Conservation (phyloP, 1,140 invertebrate species). For the Pissodes strobi region DNA sequence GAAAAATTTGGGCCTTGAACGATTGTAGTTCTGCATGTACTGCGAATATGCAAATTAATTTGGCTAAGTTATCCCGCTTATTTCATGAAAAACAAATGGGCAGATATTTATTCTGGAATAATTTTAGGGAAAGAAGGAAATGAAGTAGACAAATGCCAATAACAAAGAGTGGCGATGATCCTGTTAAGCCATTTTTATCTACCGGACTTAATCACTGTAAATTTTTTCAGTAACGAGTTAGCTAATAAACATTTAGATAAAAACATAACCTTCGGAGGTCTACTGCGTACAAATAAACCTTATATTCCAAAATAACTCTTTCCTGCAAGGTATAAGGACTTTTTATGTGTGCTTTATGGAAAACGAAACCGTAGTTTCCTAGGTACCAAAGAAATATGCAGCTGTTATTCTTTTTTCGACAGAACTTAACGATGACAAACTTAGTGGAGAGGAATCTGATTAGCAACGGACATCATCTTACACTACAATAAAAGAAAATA, state of each 20-base stretch:
- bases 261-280: constrained; percentile 1
- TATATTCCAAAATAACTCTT: constrained; percentile 46
- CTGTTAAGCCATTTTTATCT: neutral
- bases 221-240: neutral
- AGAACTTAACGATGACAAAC: no score
- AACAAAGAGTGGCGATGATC: neutral
- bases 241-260: neutral
- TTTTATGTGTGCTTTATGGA: no score
- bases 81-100: no score
- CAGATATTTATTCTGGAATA: no score
- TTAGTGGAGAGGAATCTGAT: no score
- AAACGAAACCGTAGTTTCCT: no score
- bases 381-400: no score
- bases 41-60: neutral
- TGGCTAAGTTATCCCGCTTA: neutral
- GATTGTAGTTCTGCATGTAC: constrained; percentile 48
- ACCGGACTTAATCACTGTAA: neutral
- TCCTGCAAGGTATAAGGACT: constrained; percentile 32
- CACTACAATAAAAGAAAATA: no score
- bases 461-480: no score
- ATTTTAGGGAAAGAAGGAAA: neutral
- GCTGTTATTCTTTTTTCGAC: no score
- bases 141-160: neutral
- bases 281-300: constrained; percentile 49
- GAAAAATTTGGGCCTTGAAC: constrained; percentile 51